Conservation (phyloP, 2,888 invertebrate species). For the Pseudococcus longispinus region DNA sequence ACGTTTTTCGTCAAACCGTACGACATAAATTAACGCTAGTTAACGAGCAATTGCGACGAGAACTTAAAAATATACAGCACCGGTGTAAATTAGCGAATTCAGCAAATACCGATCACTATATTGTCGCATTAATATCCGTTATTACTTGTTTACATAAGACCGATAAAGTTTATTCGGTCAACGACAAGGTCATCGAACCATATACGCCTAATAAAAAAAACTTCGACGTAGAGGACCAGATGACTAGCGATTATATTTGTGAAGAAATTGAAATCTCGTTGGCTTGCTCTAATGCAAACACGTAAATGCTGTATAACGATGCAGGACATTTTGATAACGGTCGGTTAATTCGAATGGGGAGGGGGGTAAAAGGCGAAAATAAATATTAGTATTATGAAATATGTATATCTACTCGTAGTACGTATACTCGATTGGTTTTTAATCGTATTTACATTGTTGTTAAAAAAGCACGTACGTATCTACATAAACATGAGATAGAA, state of each 20-base stretch:
- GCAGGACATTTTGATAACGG: neutral
- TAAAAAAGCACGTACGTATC: neutral
- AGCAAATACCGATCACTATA: neutral
- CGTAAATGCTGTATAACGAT: no score
- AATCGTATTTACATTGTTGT: neutral
- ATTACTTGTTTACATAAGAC: slow-evolving; percentile 29
- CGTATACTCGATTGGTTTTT: neutral
- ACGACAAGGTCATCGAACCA: slow-evolving; percentile 28
- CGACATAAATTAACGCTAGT: neutral
- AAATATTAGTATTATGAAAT: slow-evolving; percentile 27
- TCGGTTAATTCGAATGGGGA: neutral
- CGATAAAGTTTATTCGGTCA: slow-evolving; percentile 36
- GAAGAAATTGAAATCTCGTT: slow-evolving; percentile 33
- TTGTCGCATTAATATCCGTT: slow-evolving; percentile 31
- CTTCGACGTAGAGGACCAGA: neutral
- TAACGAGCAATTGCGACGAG: neutral
- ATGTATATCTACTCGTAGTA: neutral
- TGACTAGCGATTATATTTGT: neutral
- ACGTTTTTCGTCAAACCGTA: neutral
- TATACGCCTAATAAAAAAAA: neutral
- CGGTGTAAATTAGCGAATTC: neutral
- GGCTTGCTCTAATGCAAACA: neutral
- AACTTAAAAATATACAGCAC: neutral
- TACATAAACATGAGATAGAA: neutral
- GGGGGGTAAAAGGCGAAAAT: neutral